phyloP scores from a whole-genome alignment of 2,113 vertebrate genomes.

The Neofelis nebulosa region DNA sequence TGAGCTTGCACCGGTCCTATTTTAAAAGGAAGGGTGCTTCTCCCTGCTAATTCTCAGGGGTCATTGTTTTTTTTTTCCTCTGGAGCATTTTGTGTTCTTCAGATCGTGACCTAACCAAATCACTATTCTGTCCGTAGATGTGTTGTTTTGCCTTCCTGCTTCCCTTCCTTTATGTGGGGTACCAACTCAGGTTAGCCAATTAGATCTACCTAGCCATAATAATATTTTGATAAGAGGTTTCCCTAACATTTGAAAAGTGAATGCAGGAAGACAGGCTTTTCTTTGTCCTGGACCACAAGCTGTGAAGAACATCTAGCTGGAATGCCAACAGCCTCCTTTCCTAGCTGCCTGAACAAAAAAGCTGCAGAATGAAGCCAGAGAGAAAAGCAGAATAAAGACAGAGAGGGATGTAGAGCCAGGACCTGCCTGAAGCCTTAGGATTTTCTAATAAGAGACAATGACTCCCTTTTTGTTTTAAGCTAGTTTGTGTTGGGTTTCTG shows the following conservation, averaged over 20 bases:
- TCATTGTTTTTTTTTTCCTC: not conserved
- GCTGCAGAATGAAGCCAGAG: not conserved
- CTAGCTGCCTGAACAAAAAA: not conserved
- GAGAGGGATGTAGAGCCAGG: not conserved
- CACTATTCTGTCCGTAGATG: fast-evolving
- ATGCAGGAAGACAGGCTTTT: not conserved
- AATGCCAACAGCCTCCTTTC: not conserved
- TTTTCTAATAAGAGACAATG: conserved; percentile 23
- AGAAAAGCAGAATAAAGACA: conserved; percentile 7
- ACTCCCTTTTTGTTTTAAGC: conserved; percentile 1
- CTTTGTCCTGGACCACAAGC: not conserved
- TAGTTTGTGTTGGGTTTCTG: conserved; percentile 47
- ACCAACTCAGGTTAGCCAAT: not conserved
- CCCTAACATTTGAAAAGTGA: not conserved
- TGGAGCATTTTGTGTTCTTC: not conserved
- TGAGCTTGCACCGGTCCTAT: not conserved
- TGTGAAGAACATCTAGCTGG: not conserved
- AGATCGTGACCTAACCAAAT: not conserved
- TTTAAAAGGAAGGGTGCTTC: not conserved
- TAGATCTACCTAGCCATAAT: not conserved
- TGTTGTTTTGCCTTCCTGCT: not conserved
- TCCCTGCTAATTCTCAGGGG: not conserved
- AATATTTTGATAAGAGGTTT: not conserved
- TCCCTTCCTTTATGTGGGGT: not conserved
- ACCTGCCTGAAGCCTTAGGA: not conserved